Conservation (phyloP, 1,140 invertebrate species). For the Nephila pilipes region DNA sequence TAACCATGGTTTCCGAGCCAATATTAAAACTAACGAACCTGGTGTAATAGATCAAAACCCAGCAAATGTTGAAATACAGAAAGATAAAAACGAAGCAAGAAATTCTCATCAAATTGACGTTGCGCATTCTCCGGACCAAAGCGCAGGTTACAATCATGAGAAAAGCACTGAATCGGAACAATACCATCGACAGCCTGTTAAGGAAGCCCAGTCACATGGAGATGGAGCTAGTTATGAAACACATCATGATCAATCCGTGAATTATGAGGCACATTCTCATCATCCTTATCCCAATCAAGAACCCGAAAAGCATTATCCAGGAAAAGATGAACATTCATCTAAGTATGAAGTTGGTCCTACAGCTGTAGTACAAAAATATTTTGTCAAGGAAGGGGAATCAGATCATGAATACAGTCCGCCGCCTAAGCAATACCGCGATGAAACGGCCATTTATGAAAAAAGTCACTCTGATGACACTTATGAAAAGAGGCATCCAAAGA, state of each 20-base stretch:
- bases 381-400: not conserved
- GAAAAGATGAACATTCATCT: not conserved
- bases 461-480: not conserved
- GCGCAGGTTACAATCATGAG: not conserved
- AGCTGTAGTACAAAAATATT: not conserved
- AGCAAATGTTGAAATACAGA: slow-evolving; percentile 73
- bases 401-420: not conserved
- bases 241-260: not conserved
- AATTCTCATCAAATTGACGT: not conserved
- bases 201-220: not conserved
- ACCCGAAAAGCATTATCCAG: not conserved
- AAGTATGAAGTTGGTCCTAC: not conserved
- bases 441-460: not conserved
- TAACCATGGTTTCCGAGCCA: slow-evolving; percentile 75
- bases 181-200: slow-evolving; percentile 1
- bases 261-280: not conserved
- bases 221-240: not conserved
- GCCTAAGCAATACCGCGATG: too few species aligned
- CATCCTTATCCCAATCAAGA: not conserved
- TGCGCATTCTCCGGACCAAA: not conserved
- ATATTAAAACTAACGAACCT: slow-evolving; percentile 76
- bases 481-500: not conserved
- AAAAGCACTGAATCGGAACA: not conserved
- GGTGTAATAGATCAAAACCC: slow-evolving; percentile 71
- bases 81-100: not conserved